Percentiles rank a stretch among this genome's conserved stretches.
phyloP scores from a whole-genome alignment of 2,888 invertebrate genomes.

The Harpagoxenus sublaevis region DNA sequence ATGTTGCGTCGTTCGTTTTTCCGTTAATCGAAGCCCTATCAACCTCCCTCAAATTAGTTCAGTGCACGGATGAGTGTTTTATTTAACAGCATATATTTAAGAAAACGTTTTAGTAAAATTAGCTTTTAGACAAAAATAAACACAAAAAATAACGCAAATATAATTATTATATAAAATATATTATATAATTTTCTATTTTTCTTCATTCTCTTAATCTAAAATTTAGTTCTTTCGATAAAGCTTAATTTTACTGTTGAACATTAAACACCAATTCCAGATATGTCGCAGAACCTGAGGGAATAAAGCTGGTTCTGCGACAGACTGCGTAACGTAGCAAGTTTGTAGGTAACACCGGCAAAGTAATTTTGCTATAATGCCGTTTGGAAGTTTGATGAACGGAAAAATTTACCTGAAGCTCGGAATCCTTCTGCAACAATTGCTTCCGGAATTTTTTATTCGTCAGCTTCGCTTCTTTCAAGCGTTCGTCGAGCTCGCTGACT shows the following conservation, averaged over 20 bases:
- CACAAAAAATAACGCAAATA: neutral
- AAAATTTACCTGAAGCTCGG: constrained; percentile 90
- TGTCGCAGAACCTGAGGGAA: neutral
- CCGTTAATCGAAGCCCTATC: constrained; percentile 31
- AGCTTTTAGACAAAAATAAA: neutral
- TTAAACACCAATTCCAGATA: neutral
- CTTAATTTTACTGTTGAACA: neutral
- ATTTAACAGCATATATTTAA: constrained; percentile 7
- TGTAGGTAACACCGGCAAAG: neutral
- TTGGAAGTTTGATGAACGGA: constrained; percentile 36
- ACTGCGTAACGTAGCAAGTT: neutral
- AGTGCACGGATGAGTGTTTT: constrained; percentile 6
- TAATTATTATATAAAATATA: neutral
- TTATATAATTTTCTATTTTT: neutral
- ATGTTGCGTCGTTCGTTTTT: constrained; percentile 20
- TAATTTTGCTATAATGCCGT: constrained; percentile 23
- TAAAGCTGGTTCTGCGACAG: neutral
- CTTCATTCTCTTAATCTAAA: neutral
- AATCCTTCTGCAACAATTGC: constrained; percentile 94
- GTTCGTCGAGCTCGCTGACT: constrained; percentile 93
- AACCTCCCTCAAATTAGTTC: constrained; percentile 22
- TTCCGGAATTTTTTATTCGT: constrained; percentile 94
- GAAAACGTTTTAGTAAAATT: constrained; percentile 25
- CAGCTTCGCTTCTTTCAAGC: constrained; percentile 93
- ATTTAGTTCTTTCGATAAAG: neutral